Base-by-base conservation (phyloP, 2,797 vertebrate genomes). In the Falco novaeseelandiae region DNA sequence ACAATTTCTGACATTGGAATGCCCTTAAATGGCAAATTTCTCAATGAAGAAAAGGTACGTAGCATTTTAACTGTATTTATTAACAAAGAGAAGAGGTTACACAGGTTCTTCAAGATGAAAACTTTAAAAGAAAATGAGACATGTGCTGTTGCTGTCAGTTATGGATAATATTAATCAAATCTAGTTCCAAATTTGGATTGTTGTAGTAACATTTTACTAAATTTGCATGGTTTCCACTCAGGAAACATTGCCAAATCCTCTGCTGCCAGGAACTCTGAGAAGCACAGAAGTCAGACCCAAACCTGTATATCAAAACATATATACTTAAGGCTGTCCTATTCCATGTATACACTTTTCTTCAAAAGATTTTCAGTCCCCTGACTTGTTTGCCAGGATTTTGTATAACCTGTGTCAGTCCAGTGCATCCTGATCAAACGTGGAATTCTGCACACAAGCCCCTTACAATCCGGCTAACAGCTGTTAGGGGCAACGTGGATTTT, bases 291-390 rank as follows among this genome's bases (percentile, higher is more conserved):
- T 90, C 59, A 81, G 27, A 80, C 51, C 22, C 46, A 85, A 85
- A 83, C 32, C 25, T 88, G 20, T 74, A 7, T 30, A 52, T 89
- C 46, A 85, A 59, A 89, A 55, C 6, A 12, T 67, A 17, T 65
- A 17, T 30, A 59, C 23, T 71, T 84, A 58, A 83, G 51, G 65
- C 55, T 52, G 42, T 70, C 69, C 46, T 94, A 46, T 93, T 92
- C 93, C 62, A 57, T 54, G 44, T 67, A 83, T 89, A 63, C 36
- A 58, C 86, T 97, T 78, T 46, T 42, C 72, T 65, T 92, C 72
- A 87, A 77, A 96, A 95, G 80, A 78, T 95, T 96, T 96, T 92
- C 87, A 83, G 59, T 94, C 94, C 79, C 89, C 95, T 94, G 54
- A 38, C 89, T 84, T 91, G 67, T 84, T 93, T 93, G 94, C 55